These are phyloP conservation scores for Nephrocerus scutellatus DNA, from an alignment of 2,888 invertebrate species.

Conservation along the genomic window DNA sequence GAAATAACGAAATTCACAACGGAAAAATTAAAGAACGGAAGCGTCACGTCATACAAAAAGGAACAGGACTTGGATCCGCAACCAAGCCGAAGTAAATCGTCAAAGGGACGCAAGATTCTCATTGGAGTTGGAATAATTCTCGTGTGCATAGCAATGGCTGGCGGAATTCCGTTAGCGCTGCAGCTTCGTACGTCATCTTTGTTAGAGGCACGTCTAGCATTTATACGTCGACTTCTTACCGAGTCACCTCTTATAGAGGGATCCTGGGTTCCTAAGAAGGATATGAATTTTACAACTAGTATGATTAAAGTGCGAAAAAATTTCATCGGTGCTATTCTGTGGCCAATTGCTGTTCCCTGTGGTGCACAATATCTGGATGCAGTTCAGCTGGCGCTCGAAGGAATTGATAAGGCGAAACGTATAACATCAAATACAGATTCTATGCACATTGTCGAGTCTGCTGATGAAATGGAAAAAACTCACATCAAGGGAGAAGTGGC, in stretches of 20 bases:
- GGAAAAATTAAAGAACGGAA: constrained; percentile 45
- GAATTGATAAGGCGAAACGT: constrained; percentile 59
- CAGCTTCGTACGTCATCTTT: constrained; percentile 53
- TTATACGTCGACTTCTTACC: constrained; percentile 51
- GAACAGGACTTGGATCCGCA: constrained; percentile 33
- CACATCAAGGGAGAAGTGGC: constrained; percentile 56
- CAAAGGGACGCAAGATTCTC: constrained; percentile 38
- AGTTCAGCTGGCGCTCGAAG: constrained; percentile 59
- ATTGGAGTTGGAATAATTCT: constrained; percentile 38
- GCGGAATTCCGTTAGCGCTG: constrained; percentile 51
- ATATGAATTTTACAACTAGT: constrained; percentile 31
- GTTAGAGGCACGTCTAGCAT: constrained; percentile 52
- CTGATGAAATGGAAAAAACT: constrained; percentile 55
- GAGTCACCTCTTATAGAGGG: constrained; percentile 55
- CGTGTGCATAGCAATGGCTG: constrained; percentile 44
- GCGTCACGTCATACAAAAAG: constrained; percentile 38
- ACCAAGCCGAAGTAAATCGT: constrained; percentile 30
- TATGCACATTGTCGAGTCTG: constrained; percentile 52
- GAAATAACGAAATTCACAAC: constrained; percentile 44
- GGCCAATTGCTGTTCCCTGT: constrained; percentile 52
- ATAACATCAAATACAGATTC: constrained; percentile 51
- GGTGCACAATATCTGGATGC: constrained; percentile 59
- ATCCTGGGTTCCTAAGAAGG: constrained; percentile 42
- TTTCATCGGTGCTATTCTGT: constrained; percentile 51
- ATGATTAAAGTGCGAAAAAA: constrained; percentile 46